Percentiles rank a stretch among this genome's conserved stretches.
These are phyloP conservation scores for Drosophila austrosaltans DNA, from an alignment of 2,888 invertebrate species.

Conservation along the genomic window DNA sequence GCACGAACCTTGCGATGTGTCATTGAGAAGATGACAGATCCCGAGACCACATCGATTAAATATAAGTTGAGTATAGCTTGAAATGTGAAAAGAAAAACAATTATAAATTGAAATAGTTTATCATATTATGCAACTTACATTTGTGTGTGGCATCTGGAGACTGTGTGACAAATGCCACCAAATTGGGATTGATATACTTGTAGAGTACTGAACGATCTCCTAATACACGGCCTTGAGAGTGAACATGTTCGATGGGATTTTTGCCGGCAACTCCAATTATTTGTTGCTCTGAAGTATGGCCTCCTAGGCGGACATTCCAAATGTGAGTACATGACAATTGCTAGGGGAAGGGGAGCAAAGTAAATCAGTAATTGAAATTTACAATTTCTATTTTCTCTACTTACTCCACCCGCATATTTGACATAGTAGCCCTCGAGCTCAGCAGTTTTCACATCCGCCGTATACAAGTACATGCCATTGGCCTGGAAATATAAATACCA, in stretches of 20 bases:
- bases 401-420: conserved; percentile 74
- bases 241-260: conserved; percentile 89
- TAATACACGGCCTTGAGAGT: conserved; percentile 97
- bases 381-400: conserved; percentile 22
- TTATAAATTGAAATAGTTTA: not conserved
- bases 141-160: conserved; percentile 90
- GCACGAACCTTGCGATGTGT: conserved; percentile 93
- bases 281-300: conserved; percentile 85
- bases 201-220: conserved; percentile 98
- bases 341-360: conserved; percentile 78
- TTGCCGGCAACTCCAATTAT: conserved; percentile 87
- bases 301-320: conserved; percentile 90
- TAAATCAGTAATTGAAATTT: not conserved
- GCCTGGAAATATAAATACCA: conserved; percentile 64
- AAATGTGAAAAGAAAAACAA: not conserved
- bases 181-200: conserved; percentile 99
- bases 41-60: conserved; percentile 94
- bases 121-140: conserved; percentile 83
- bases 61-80: conserved; percentile 93
- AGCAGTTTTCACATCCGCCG: conserved; percentile 86
- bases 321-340: conserved; percentile 86
- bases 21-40: conserved; percentile 92
- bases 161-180: conserved; percentile 93
- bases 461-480: conserved; percentile 86
- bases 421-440: conserved; percentile 86